A percentile compares a stretch with the other conserved stretches of the same genome.
phyloP scores from a whole-genome alignment of 1,140 invertebrate genomes.

The Papilio dardanus region DNA sequence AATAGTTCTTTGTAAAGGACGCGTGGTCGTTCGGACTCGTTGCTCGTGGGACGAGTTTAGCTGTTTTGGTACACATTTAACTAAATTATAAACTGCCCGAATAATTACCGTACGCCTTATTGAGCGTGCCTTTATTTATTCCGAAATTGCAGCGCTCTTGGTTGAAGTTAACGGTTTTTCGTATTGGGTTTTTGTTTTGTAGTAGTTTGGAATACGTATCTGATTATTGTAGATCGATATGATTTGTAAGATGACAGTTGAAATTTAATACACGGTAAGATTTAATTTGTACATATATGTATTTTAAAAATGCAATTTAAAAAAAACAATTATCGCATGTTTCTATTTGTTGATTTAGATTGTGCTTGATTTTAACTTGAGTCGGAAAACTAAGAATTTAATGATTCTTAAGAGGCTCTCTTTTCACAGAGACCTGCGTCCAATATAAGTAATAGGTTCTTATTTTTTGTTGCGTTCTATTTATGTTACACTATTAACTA shows the following conservation, averaged over 20 bases:
- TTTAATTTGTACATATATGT: too few species aligned
- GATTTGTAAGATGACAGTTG: not conserved
- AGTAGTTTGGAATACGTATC: not conserved
- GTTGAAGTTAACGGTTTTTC: slow-evolving; percentile 30
- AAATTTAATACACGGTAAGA: not conserved
- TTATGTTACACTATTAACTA: not conserved
- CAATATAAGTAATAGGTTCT: not conserved
- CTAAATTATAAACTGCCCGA: slow-evolving; percentile 28
- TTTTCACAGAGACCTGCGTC: not conserved
- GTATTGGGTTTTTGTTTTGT: not conserved
- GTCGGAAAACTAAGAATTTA: not conserved
- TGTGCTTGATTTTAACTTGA: not conserved
- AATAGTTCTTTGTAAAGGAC: slow-evolving; percentile 76
- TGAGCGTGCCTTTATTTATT: slow-evolving; percentile 14
- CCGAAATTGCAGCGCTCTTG: not conserved
- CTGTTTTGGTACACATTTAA: slow-evolving; percentile 40
- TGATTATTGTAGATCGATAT: not conserved
- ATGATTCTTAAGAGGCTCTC: not conserved
- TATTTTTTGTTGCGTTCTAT: not conserved
- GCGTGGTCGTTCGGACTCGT: slow-evolving; percentile 63
- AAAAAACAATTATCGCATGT: not conserved
- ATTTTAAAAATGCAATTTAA: not conserved
- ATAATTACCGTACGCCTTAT: slow-evolving; percentile 13
- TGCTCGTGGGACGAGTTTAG: slow-evolving; percentile 39
- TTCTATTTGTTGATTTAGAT: not conserved